Conservation (phyloP, 1,140 invertebrate genomes). For the Caenorhabditis brenneri region DNA sequence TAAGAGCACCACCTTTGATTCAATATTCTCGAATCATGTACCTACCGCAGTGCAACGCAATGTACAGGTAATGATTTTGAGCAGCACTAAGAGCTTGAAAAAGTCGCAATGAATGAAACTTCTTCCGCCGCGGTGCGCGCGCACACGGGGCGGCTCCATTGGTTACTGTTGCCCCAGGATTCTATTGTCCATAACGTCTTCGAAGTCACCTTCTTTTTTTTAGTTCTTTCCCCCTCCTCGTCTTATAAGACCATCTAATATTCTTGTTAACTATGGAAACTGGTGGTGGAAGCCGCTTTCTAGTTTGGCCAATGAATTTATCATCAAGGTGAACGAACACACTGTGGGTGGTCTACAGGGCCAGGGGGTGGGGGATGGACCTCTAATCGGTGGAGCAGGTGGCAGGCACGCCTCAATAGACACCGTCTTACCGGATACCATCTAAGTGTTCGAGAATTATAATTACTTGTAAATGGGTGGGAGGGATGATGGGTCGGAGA, state of each 20-base stretch:
- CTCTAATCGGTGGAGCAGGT: not conserved
- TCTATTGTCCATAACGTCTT: not conserved
- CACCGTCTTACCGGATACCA: not conserved
- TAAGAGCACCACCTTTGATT: not conserved
- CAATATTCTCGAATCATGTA: not conserved
- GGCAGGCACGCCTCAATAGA: not conserved
- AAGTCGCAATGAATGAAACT: no score
- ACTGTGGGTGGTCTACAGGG: no score
- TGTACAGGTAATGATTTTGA: not conserved
- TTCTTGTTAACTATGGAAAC: conserved; percentile 32
- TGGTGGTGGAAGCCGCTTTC: not conserved
- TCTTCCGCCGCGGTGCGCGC: no score
- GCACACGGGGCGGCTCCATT: not conserved
- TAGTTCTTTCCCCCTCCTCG: not conserved
- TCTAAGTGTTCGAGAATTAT: not conserved
- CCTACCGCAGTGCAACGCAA: not conserved
- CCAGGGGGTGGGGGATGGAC: not conserved
- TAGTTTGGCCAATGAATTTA: conserved; percentile 21
- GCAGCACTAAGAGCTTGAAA: no score
- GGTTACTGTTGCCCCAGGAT: conserved; percentile 34
- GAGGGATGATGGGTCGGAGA: no score
- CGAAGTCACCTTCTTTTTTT: not conserved
- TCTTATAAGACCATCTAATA: not conserved
- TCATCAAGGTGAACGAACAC: not conserved
- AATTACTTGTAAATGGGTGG: no score